Evolutionary conservation across 2,113 vertebrate species (phyloP).

Genomic region (Phalacrocorax carbo): DNA sequence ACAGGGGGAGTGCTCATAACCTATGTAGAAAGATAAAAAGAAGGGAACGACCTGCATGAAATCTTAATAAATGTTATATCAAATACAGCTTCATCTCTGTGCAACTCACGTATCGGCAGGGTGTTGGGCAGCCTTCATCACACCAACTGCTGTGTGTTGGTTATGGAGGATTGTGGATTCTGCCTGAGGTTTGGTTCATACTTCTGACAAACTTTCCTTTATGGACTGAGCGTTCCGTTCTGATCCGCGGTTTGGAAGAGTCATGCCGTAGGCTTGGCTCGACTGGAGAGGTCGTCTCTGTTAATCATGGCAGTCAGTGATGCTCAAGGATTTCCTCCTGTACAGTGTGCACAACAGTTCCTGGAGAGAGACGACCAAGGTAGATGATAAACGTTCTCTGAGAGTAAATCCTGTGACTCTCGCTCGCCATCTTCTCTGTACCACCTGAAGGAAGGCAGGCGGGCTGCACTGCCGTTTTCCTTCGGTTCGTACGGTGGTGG

Average conservation of each 20-base stretch:
- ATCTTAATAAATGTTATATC: neutral
- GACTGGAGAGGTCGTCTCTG: neutral
- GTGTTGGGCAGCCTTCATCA: neutral
- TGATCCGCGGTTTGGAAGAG: neutral
- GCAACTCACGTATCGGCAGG: neutral
- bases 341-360: neutral
- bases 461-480: neutral
- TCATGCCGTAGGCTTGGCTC: neutral
- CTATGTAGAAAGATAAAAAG: neutral
- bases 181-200: neutral
- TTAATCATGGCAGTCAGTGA: neutral
- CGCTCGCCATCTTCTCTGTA: neutral
- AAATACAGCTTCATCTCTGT: neutral
- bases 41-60: neutral
- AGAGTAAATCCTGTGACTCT: neutral
- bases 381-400: neutral
- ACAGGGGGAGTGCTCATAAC: neutral
- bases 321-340: neutral
- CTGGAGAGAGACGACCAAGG: neutral
- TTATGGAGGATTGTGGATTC: neutral
- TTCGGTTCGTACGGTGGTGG: fast-evolving
- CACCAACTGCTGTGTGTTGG: fast-evolving
- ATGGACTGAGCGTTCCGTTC: neutral
- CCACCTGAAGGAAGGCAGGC: neutral
- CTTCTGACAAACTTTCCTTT: neutral